Base-by-base conservation (phyloP, 2,113 vertebrate genomes). In the Thalassoma bifasciatum region DNA sequence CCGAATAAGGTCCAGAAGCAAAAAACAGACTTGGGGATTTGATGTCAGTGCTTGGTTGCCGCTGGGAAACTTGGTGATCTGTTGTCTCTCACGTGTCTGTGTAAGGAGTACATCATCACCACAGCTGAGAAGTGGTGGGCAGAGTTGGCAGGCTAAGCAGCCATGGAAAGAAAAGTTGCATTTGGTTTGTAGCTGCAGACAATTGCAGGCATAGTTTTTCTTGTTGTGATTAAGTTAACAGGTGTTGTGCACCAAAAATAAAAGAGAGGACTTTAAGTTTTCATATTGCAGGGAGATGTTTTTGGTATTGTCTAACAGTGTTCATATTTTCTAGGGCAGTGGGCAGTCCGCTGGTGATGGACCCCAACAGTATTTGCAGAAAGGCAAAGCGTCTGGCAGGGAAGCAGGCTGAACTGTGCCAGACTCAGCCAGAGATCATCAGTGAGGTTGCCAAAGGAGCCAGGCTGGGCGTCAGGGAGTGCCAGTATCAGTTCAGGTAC, bases 311-410 rank as follows among this genome's bases (percentile, higher is more conserved):
- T 61, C 57, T 79, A 16, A 87, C 64, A 12, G 78, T 86, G 67
- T 91, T 82, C 77, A 75, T 59, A 38, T 57, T 51, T 73, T 86
- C 86, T 90, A 99, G 98, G 98, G 97, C 98, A 50, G 97, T 99
- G 93, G 98, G 98, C 79, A 98, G 96, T 88, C 97, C 98, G 30
- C 90, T 99, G 93, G 96, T 98, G 89, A 98, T 98, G 97, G 98
- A 99, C 83, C 96, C 98, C 61, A 98, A 96, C 91, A 98, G 97
- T 90, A 99, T 99, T 92, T 99, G 98, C 91, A 95, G 97, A 89
- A 99, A 99, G 93, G 96, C 97, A 0, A 96, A 96, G 91, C 92
- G 96, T 19, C 91, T 99, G 89, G 97, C 95, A 0, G 96, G 97
- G 62, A 95, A 97, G 81, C 97, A 99, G 91, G 97, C 97, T 0